Conservation (phyloP, 2,888 invertebrate species). For the Tetranychus piercei region DNA sequence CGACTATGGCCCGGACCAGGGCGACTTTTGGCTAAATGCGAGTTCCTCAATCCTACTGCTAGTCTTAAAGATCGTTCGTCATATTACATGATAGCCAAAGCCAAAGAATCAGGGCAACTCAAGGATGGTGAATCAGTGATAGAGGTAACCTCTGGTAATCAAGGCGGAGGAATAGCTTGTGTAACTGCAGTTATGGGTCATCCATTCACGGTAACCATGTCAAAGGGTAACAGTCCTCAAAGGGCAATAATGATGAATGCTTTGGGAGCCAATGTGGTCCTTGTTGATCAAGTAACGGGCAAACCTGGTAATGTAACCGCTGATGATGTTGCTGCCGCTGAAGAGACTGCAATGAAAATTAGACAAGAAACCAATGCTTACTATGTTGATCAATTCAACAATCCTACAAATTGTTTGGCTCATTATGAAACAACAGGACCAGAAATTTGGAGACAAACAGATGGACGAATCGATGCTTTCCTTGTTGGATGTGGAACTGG, state of each 20-base stretch:
- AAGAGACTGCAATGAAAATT: conserved; percentile 5
- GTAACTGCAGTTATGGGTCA: conserved; percentile 30
- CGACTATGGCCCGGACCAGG: conserved; percentile 23
- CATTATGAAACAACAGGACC: conserved; percentile 31
- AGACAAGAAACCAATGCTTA: conserved; percentile 14
- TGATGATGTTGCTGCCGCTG: conserved; percentile 19
- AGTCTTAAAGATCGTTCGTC: conserved; percentile 32
- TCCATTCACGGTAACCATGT: conserved; percentile 30
- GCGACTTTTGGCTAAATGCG: conserved; percentile 28
- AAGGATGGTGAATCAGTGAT: conserved; percentile 16
- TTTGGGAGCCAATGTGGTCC: conserved; percentile 30
- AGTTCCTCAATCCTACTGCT: conserved; percentile 30
- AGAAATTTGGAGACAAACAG: conserved; percentile 30
- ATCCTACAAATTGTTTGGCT: conserved; percentile 29
- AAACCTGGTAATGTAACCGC: conserved; percentile 20
- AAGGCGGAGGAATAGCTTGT: conserved; percentile 31
- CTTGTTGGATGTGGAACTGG: conserved; percentile 25
- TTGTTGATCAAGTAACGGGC: conserved; percentile 28
- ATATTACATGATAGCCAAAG: conserved; percentile 29
- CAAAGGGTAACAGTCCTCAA: conserved; percentile 30
- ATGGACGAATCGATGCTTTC: conserved; percentile 29
- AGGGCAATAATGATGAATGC: conserved; percentile 30
- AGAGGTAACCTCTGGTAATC: conserved; percentile 28
- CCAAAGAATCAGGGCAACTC: conserved; percentile 18
- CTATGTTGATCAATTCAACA: conserved; percentile 17